A percentile compares a stretch with the other conserved stretches of the same genome.
Evolutionary conservation across 2,113 vertebrate species (phyloP).

Genomic region (Limnothrissa miodon): DNA sequence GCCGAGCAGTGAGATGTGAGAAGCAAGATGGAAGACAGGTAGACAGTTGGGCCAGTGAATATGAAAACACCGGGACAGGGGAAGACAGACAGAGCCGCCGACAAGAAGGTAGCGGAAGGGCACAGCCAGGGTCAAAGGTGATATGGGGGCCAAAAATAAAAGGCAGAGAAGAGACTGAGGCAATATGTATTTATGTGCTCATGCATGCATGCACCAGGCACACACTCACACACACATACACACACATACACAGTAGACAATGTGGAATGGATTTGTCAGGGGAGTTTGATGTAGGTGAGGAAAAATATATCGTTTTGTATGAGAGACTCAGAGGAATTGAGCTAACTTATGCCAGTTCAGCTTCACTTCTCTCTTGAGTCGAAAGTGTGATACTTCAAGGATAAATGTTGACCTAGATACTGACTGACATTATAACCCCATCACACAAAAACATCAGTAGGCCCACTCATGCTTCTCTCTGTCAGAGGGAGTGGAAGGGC

Average conservation of each 20-base stretch:
- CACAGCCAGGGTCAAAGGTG: neutral
- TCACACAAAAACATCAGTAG: neutral
- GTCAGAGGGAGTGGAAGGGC: neutral
- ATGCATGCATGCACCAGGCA: no score
- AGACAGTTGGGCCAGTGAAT: neutral
- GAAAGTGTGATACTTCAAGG: neutral
- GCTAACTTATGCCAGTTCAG: neutral
- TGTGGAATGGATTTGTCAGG: neutral
- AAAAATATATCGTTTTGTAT: no score
- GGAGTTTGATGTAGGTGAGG: no score
- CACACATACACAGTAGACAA: neutral
- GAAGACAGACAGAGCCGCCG: neutral
- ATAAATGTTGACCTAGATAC: conserved; percentile 4
- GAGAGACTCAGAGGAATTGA: neutral
- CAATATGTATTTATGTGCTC: no score
- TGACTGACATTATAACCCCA: conserved; percentile 9
- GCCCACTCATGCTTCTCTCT: neutral
- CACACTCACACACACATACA: no score
- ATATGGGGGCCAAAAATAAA: neutral
- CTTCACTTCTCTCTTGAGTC: neutral
- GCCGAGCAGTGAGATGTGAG: neutral
- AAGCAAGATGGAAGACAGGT: conserved; percentile 21
- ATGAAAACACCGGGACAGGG: neutral
- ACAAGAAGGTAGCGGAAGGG: neutral
- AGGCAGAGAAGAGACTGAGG: neutral